Percentiles rank a stretch among this genome's conserved stretches.
These are phyloP conservation scores for Drosophila pullipes DNA, from an alignment of 2,888 invertebrate species.

Conservation along the genomic window DNA sequence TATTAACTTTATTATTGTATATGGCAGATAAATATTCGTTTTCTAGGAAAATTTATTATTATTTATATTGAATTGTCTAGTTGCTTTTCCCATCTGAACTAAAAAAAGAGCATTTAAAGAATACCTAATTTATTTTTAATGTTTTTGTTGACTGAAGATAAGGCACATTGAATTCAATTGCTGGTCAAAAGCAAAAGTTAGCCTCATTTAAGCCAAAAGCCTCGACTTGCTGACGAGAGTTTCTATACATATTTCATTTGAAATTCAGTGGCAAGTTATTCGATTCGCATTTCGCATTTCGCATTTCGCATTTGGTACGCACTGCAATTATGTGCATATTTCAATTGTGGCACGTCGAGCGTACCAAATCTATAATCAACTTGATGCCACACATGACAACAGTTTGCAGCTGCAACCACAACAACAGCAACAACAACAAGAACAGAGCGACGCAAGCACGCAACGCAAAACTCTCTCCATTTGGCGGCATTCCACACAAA, in stretches of 20 bases:
- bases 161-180: background rate
- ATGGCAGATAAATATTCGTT: background rate
- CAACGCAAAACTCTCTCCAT: conserved; percentile 63
- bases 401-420: conserved; percentile 66
- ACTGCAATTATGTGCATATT: conserved; percentile 73
- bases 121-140: no score
- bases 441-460: conserved; percentile 32
- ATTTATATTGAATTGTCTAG: background rate
- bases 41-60: background rate
- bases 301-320: conserved; percentile 43
- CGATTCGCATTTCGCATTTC: conserved; percentile 30
- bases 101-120: no score
- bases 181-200: background rate
- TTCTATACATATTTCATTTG: background rate
- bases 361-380: conserved; percentile 46
- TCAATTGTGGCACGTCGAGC: conserved; percentile 67
- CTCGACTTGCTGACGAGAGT: background rate
- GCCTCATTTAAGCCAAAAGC: background rate
- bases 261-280: conserved; percentile 20
- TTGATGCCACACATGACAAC: conserved; percentile 71
- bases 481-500: conserved; percentile 62
- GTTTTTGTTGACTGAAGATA: background rate
- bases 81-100: background rate
- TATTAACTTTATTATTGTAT: no score
- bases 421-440: background rate